Evolutionary conservation across 2,888 invertebrate species (phyloP).

Genomic region (Aleiodes alternator): DNA sequence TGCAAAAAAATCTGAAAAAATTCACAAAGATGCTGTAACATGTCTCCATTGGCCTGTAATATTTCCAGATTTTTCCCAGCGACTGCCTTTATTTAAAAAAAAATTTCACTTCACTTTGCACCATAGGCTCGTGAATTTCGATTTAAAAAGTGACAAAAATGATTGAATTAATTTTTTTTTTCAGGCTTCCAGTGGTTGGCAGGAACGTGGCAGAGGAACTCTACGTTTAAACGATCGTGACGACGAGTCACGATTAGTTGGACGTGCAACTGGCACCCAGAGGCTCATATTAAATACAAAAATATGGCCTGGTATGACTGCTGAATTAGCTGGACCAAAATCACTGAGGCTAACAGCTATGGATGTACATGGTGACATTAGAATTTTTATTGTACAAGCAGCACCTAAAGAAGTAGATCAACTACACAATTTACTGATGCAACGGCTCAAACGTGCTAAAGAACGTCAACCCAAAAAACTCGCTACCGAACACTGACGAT

Average conservation of each 20-base stretch:
- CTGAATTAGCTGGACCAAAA: conserved; percentile 90
- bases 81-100: too few species aligned
- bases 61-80: too few species aligned
- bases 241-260: conserved; percentile 87
- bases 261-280: conserved; percentile 91
- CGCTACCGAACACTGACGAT: conserved; percentile 71
- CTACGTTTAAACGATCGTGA: conserved; percentile 86
- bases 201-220: conserved; percentile 93
- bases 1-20: too few species aligned
- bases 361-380: conserved; percentile 88
- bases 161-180: background rate
- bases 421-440: conserved; percentile 80
- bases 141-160: background rate
- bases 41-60: too few species aligned
- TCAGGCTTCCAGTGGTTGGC: conserved; percentile 84
- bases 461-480: conserved; percentile 72
- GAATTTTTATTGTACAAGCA: conserved; percentile 88
- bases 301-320: conserved; percentile 95
- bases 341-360: conserved; percentile 92
- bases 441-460: conserved; percentile 77
- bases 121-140: too few species aligned
- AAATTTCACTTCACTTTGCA: too few species aligned
- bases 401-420: conserved; percentile 83
- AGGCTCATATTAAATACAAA: conserved; percentile 94
- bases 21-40: too few species aligned